Base-by-base conservation (phyloP, 2,797 vertebrate genomes). In the Molossus alvarezi region DNA sequence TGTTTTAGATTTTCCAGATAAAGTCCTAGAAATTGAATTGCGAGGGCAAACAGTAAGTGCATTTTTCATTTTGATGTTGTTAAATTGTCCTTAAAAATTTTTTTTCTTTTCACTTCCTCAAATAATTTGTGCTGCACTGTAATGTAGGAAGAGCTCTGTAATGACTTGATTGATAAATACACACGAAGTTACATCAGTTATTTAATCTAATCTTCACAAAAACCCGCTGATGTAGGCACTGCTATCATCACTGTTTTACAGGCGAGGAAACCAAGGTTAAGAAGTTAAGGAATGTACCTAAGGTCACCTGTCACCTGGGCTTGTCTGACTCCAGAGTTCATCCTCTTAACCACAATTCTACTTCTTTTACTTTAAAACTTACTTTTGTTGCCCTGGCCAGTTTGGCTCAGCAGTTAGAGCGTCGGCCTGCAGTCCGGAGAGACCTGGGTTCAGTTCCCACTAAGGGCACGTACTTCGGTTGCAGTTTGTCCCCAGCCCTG, bases 321-420 rank as follows among this genome's bases (percentile, higher is more conserved):
- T 95, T 79, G 1, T 67, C 87, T 88, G 55, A 92, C 62, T 53
- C 20, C 45, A 93, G 37, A 91, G 62, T 57, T 62, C 73, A 90
- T 79, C 33, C 29, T 88, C 75, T 90, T 85, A 85, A 67, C n/a
- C 9, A 23, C 5, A 6, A 64, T 25, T 55, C 3, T 48, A 37
- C 13, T 76, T 65, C 69, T 88, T 91, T 65, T 62, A 84, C 60
- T n/a, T 75, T 79, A 81, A 95, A 64, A 69, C 65, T 71, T 51
- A 27, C 84, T 58, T 91, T 94, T 93, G 73, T 51, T n/a, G n/a
- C n/a, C n/a, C n/a, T n/a, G n/a, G n/a, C n/a, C n/a, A n/a, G n/a
- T n/a, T n/a, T n/a, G n/a, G n/a, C n/a, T n/a, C n/a, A n/a, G n/a
- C n/a, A n/a, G n/a, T n/a, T n/a, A n/a, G n/a, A n/a, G n/a, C n/a